Percentiles rank a stretch among this genome's conserved stretches.
Conservation (phyloP, 2,113 vertebrate genomes). For the Colossoma macropomum region DNA sequence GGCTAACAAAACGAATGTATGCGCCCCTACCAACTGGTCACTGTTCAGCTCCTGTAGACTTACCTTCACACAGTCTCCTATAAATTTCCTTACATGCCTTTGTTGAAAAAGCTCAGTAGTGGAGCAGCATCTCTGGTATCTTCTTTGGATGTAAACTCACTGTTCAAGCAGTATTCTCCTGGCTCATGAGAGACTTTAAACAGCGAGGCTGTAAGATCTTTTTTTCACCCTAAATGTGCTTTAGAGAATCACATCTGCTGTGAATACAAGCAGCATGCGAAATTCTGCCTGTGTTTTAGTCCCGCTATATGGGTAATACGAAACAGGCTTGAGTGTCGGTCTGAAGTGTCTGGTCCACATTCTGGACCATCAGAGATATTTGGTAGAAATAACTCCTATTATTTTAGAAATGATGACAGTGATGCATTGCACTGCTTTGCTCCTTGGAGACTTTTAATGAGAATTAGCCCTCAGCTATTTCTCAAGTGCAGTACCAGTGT, state of each 20-base stretch:
- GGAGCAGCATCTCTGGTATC: background rate
- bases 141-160: constrained; percentile 7
- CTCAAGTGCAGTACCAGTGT: background rate
- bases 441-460: background rate
- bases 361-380: background rate
- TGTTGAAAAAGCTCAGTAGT: constrained; percentile 7
- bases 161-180: constrained; percentile 4
- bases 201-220: constrained; percentile 2
- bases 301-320: background rate
- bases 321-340: too few relatives aligned
- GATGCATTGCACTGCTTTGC: background rate
- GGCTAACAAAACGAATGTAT: background rate
- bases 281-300: constrained; percentile 6
- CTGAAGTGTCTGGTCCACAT: background rate
- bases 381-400: background rate
- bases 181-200: background rate
- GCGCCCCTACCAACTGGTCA: background rate
- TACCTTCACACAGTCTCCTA: background rate
- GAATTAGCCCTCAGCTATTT: background rate
- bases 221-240: constrained; percentile 2
- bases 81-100: constrained; percentile 13
- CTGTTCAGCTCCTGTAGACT: background rate
- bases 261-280: constrained; percentile 2
- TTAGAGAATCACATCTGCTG: constrained; percentile 19
- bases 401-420: constrained; percentile 4